Conservation (phyloP, 2,888 invertebrate genomes). For the Notodonta ziczac region DNA sequence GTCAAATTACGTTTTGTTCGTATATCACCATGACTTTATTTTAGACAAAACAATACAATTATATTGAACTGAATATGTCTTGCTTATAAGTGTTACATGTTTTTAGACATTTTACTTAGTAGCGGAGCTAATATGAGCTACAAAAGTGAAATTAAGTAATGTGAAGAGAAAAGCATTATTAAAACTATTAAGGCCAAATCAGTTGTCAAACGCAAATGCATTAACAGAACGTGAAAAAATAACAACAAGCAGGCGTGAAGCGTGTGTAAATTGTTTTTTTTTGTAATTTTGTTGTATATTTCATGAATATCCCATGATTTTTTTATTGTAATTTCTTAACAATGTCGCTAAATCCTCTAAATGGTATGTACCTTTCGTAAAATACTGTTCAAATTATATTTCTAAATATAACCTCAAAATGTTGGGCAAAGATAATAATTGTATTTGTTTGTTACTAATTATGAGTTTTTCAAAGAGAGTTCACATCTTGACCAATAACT, state of each 20-base stretch:
- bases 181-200: no score
- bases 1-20: constrained; percentile 8
- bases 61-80: no score
- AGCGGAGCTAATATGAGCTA: no score
- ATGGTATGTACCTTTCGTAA: constrained; percentile 52
- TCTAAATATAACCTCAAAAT: constrained; percentile 44
- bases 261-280: not conserved
- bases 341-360: constrained; percentile 71
- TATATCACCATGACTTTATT: no score
- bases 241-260: constrained; percentile 33
- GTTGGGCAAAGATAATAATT: not conserved
- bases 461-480: not conserved
- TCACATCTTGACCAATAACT: not conserved
- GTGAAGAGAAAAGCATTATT: no score
- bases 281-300: not conserved
- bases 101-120: no score
- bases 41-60: no score
- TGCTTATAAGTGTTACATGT: no score
- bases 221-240: constrained; percentile 26
- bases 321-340: constrained; percentile 9
- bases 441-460: not conserved
- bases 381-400: not conserved
- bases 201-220: not conserved
- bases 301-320: not conserved
- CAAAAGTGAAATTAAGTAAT: no score